These are phyloP conservation scores for Empidonax alnorum DNA, from an alignment of 2,113 vertebrate species.

Conservation along the genomic window DNA sequence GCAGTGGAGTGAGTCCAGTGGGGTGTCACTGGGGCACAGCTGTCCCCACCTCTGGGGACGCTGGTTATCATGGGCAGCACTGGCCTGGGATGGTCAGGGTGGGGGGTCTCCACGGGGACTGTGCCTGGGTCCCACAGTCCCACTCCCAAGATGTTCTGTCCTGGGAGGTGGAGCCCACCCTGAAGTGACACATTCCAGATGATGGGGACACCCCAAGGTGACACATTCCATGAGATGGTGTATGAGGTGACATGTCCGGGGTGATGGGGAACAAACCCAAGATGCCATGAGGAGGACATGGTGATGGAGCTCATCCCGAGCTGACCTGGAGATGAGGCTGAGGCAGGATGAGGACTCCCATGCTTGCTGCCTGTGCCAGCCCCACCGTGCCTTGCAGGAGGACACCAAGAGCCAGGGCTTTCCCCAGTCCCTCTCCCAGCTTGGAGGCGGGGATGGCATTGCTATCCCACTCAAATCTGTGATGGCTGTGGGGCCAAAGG, in stretches of 20 bases:
- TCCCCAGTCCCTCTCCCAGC: not conserved
- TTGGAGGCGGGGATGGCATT: not conserved
- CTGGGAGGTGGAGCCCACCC: not conserved
- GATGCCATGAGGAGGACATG: fast-evolving
- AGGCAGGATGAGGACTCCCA: not conserved
- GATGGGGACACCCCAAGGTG: not conserved
- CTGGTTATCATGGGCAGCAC: not conserved
- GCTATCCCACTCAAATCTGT: not conserved
- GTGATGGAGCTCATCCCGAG: not conserved
- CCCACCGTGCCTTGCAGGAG: not conserved
- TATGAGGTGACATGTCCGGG: too few species aligned
- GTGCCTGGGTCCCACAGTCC: not conserved
- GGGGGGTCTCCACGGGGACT: not conserved
- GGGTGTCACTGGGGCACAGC: not conserved
- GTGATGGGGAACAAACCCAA: not conserved
- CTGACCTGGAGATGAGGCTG: not conserved
- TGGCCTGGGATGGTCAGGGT: not conserved
- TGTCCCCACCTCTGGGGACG: not conserved
- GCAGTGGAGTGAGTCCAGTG: not conserved
- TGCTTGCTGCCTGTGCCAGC: not conserved
- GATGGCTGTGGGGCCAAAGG: not conserved
- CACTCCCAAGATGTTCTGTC: not conserved
- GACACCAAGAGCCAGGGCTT: not conserved
- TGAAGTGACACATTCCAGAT: not conserved
- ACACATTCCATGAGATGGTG: not conserved